Conservation (phyloP, 2,797 vertebrate genomes). For the Urocyon cinereoargenteus region DNA sequence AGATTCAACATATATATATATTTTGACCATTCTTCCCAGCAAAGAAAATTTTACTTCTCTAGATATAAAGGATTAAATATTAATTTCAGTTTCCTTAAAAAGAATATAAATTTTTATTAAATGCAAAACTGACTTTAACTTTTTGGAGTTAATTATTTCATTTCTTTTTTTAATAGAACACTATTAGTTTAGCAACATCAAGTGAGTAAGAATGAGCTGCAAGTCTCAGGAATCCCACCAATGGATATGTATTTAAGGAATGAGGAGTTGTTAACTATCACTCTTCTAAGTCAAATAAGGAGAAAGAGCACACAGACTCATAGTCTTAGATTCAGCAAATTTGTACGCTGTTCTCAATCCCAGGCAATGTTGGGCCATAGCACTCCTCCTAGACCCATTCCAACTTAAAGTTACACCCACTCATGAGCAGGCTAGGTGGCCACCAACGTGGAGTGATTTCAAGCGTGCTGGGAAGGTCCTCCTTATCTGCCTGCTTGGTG, state of each 20-base stretch:
- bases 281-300: not conserved
- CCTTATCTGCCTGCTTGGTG: not conserved
- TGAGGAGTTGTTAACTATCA: not conserved
- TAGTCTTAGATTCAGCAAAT: not conserved
- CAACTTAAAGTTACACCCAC: not conserved
- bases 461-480: not conserved
- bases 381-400: not conserved
- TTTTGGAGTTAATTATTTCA: constrained; percentile 10
- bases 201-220: not conserved
- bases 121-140: not conserved
- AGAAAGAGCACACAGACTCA: not conserved
- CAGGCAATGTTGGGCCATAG: not conserved
- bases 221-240: not conserved
- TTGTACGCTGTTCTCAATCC: not conserved
- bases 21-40: not conserved
- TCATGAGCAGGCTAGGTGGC: not conserved
- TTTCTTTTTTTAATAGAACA: not conserved
- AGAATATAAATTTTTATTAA: not conserved
- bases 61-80: not conserved
- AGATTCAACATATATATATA: not conserved
- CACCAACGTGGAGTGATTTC: not conserved
- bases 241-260: not conserved
- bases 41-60: constrained; percentile 57
- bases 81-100: constrained; percentile 33
- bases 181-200: not conserved